These are phyloP conservation scores for Hybognathus amarus DNA, from an alignment of 2,797 vertebrate genomes.

Conservation along the genomic window DNA sequence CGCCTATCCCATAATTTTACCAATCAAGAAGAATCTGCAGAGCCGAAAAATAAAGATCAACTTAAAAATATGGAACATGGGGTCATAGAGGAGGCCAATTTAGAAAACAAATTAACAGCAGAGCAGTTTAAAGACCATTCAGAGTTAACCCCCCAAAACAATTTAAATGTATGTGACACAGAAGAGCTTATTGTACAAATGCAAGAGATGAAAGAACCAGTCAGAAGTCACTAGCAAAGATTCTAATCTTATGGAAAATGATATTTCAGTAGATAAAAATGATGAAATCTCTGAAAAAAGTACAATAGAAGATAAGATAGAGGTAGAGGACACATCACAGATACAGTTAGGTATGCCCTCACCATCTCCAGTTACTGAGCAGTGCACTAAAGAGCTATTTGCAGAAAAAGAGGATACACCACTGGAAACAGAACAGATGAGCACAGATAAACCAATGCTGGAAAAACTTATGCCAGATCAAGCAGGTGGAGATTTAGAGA, in stretches of 20 bases:
- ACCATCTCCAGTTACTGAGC: not conserved
- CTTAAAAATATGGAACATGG: conserved; percentile 6
- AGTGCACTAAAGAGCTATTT: not conserved
- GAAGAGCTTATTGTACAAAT: conserved; percentile 8
- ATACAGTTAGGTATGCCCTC: conserved; percentile 7
- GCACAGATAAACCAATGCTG: conserved; percentile 25
- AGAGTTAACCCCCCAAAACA: not conserved
- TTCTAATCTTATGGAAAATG: not conserved
- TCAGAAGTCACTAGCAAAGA: conserved; percentile 26
- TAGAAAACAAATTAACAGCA: not conserved
- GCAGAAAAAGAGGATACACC: not conserved
- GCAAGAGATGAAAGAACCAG: not conserved
- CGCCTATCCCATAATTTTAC: not conserved
- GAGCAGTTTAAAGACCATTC: conserved; percentile 16
- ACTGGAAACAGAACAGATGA: conserved; percentile 28
- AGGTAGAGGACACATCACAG: conserved; percentile 9
- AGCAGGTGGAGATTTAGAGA: conserved; percentile 5
- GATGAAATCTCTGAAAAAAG: conserved; percentile 8
- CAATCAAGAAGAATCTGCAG: conserved; percentile 10
- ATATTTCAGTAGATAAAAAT: not conserved
- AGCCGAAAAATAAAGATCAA: conserved; percentile 19
- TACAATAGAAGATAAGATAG: not conserved
- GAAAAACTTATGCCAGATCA: conserved; percentile 9
- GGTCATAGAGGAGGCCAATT: not conserved
- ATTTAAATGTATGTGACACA: conserved; percentile 6